These are phyloP conservation scores for Lochmaea capreae DNA, from an alignment of 2,888 invertebrate genomes.

Conservation along the genomic window DNA sequence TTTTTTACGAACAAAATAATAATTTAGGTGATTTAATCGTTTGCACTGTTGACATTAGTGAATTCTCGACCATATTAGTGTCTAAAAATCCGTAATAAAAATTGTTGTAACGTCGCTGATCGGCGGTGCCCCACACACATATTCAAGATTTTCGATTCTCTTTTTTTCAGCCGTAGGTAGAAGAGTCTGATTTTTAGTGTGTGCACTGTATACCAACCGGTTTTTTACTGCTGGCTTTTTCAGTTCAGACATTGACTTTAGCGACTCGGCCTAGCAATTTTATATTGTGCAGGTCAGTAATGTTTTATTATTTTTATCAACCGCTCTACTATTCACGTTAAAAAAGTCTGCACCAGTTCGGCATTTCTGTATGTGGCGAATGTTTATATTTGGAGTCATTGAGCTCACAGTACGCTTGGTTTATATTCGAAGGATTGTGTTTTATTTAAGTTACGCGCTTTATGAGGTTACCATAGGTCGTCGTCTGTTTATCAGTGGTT, in stretches of 20 bases:
- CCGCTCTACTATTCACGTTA: slow-evolving; percentile 56
- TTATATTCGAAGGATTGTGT: slow-evolving; percentile 34
- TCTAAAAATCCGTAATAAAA: background rate
- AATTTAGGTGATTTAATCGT: too few species aligned
- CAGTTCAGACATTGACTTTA: slow-evolving; percentile 57
- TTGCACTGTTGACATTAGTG: too few species aligned
- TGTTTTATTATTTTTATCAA: slow-evolving; percentile 65
- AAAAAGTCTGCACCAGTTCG: slow-evolving; percentile 55
- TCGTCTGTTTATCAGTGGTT: slow-evolving; percentile 13
- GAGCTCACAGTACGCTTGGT: slow-evolving; percentile 36
- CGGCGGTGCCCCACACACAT: slow-evolving; percentile 49
- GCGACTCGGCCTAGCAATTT: slow-evolving; percentile 58
- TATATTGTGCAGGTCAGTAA: slow-evolving; percentile 65
- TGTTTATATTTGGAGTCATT: slow-evolving; percentile 50
- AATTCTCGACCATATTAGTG: background rate
- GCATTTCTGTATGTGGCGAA: slow-evolving; percentile 47
- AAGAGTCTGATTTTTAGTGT: slow-evolving; percentile 54
- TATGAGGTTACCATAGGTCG: slow-evolving; percentile 38
- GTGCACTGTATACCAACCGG: slow-evolving; percentile 61
- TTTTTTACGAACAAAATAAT: too few species aligned
- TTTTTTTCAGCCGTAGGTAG: slow-evolving; percentile 57
- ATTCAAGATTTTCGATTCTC: slow-evolving; percentile 54
- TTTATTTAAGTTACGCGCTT: slow-evolving; percentile 46
- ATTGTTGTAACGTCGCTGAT: slow-evolving; percentile 37
- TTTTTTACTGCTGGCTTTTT: slow-evolving; percentile 61